phyloP scores from a whole-genome alignment of 2,888 invertebrate genomes.

The Scaeva pyrastri region DNA sequence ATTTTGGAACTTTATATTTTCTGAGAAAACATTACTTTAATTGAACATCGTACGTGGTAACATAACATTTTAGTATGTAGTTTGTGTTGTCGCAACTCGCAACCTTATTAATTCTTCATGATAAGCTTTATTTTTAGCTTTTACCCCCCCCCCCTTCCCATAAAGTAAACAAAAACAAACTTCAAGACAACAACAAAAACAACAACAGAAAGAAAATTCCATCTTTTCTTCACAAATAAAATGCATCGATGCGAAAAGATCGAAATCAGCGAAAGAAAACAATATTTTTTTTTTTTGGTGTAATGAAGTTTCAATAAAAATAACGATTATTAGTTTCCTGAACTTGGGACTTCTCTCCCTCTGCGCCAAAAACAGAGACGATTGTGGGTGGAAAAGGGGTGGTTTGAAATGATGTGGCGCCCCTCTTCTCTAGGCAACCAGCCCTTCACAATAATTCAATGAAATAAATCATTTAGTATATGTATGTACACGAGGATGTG shows the following conservation, averaged over 20 bases:
- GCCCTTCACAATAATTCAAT: no score
- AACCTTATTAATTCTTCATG: slow-evolving; percentile 6
- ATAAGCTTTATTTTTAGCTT: background rate
- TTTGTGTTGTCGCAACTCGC: background rate
- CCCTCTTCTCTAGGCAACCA: no score
- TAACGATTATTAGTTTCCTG: slow-evolving; percentile 26
- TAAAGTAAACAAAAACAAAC: no score
- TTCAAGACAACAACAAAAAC: background rate
- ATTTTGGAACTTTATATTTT: background rate
- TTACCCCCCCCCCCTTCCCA: no score
- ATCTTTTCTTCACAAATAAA: slow-evolving; percentile 48
- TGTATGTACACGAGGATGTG: no score
- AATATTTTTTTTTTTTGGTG: slow-evolving; percentile 65
- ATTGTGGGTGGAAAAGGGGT: background rate
- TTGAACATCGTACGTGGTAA: no score
- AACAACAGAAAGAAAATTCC: slow-evolving; percentile 4
- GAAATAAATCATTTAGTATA: no score
- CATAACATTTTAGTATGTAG: background rate
- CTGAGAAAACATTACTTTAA: background rate
- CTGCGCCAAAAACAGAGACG: background rate
- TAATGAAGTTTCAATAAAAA: slow-evolving; percentile 72
- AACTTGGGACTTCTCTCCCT: slow-evolving; percentile 28
- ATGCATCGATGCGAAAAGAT: slow-evolving; percentile 65
- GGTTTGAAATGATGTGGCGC: no score
- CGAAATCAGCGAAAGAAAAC: slow-evolving; percentile 68